Conservation (phyloP, 1,140 invertebrate genomes). For the Dendrolimus punctatus region DNA sequence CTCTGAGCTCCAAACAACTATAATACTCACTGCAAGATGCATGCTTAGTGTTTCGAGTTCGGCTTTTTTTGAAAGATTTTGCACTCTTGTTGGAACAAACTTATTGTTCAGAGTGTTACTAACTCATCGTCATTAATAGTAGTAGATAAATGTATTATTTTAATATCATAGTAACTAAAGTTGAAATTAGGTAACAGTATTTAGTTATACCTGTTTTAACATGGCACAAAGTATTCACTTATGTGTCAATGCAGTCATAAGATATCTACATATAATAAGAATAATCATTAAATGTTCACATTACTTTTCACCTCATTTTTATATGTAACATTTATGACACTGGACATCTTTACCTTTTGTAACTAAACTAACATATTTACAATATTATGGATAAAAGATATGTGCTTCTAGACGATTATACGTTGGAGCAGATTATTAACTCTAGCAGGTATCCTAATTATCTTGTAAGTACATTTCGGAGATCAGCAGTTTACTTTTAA, state of each 20-base stretch:
- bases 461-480: slow-evolving; percentile 9
- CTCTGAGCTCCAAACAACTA: too few relatives aligned
- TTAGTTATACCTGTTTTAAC: slow-evolving; percentile 9
- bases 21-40: too few relatives aligned
- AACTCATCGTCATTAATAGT: too few relatives aligned
- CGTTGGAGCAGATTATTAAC: neutral
- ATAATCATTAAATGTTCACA: slow-evolving; percentile 2
- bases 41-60: too few relatives aligned
- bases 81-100: too few relatives aligned
- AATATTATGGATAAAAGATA: slow-evolving; percentile 12
- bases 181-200: neutral
- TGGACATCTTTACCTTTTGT: slow-evolving; percentile 33
- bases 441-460: neutral
- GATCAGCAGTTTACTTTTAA: slow-evolving; percentile 15
- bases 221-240: slow-evolving; percentile 66
- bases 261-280: too few relatives aligned
- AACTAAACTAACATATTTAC: slow-evolving; percentile 62
- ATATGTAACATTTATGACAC: slow-evolving; percentile 44
- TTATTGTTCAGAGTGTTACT: too few relatives aligned
- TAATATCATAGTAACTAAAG: too few relatives aligned
- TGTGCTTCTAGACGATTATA: neutral
- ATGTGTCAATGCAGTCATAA: slow-evolving; percentile 32
- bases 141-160: too few relatives aligned
- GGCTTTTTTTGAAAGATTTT: too few relatives aligned
- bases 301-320: too few relatives aligned